Evolutionary conservation across 1,140 invertebrate species (phyloP), one percentile per base, ranked within the genome.

Genomic region (Drosophila kanapiae): DNA sequence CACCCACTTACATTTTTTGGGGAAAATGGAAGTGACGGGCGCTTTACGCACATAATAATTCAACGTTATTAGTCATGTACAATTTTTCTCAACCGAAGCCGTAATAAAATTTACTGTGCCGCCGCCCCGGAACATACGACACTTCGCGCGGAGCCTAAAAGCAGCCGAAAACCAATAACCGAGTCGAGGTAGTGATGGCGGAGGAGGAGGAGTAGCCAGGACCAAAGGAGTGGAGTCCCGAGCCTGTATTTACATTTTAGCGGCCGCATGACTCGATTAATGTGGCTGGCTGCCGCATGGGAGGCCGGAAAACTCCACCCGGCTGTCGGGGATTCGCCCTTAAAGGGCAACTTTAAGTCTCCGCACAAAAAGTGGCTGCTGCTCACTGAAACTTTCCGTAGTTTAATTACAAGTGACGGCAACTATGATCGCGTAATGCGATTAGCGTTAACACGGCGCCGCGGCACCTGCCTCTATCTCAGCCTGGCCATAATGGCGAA

Each of bases 341-440:
- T 67, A 45, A 69, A 56, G 67, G 37, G 16, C 53, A 60, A 60
- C 47, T 69, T 56, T 33, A 62, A 72, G 43, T 51, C 40, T 56
- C 10, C 45, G 31, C 43, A 37, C n/a, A 31, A 10, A 64, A 47
- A 47, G 42, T 29, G 45, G 63, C 62, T 53, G 13, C 59, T 57
- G 23, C 31, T 45, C 48, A 61, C 58, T 65, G 45, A 51, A 60
- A 59, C 31, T 72, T 49, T 47, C 37, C 45, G 49, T 48, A 88
- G 79, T 84, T 88, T 83, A 87, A 87, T 87, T 83, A 80, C 58
- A 48, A 53, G 27, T 38, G 58, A 74, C 53, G 77, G 40, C 64
- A 90, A 87, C 84, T 88, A 88, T 88, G 69, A 80, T 74, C 80
- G 74, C 68, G 59, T 88, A 90, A 90, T 90, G 85, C 78, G 84